Evolutionary conservation across 2,888 invertebrate species (phyloP), one percentile per base, ranked within the genome.

Genomic region (Acanthosepion lycidas): DNA sequence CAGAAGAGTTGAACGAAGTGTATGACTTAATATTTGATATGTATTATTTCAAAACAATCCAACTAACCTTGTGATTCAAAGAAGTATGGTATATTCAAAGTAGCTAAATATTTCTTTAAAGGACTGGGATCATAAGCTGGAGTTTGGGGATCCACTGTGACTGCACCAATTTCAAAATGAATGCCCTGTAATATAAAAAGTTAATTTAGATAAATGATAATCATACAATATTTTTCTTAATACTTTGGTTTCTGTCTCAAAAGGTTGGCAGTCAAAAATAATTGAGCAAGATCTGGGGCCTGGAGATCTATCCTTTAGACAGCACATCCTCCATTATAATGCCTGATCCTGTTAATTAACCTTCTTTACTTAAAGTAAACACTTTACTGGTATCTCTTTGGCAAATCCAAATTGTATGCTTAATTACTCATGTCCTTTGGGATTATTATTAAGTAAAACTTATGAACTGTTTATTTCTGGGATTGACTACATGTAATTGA

Each of bases 101-200:
- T 98, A 95, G 98, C 98, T 97, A 98, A 98, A 97, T 99, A 98
- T 0, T 98, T 98, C 97, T 98, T 98, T 95, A 99, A 97, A 5
- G 98, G 98, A 53, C 98, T 97, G 0, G 98, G 98, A 96, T 98
- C 98, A 97, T 98, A 98, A 8, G 98, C 97, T 0, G 98, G 97
- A 95, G 98, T 98, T 95, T 98, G 98, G 0, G 98, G 98, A 97
- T 99, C 99, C 91, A 99, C 98, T 5, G 98, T 98, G 0, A 98
- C 98, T 2, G 98, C 98, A 94, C 98, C 98, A 94, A 98, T 97
- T 95, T 97, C 98, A 97, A 99, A 99, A 96, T 98, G 98, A 92
- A 98, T 98, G 28, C 98, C 98, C 97, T 98, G 98, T 3, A 95
- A 94, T 55, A 53, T 42, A 55, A 95, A 95, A 42, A 94, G 64